Percentiles rank a stretch among this genome's conserved stretches.
Evolutionary conservation across 2,797 vertebrate species (phyloP).

Genomic region (Epinephelus awoara): DNA sequence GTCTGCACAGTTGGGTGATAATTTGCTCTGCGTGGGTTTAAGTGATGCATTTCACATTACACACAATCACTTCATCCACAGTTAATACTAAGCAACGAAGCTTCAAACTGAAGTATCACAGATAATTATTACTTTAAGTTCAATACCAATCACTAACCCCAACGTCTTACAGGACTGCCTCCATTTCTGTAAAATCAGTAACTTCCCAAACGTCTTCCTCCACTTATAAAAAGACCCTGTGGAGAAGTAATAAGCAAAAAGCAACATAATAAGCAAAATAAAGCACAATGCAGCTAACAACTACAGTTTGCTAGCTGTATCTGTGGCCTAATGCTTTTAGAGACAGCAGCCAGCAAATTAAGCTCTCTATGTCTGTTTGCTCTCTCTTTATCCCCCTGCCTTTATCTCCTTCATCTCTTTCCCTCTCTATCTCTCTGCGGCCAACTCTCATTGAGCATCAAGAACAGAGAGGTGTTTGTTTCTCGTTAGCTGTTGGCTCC

Average conservation of each 20-base stretch:
- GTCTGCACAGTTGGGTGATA: no score
- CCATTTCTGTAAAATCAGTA: not conserved
- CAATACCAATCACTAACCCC: not conserved
- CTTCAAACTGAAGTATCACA: no score
- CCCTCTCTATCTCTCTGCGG: constrained; percentile 28
- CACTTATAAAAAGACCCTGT: not conserved
- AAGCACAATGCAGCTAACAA: constrained; percentile 25
- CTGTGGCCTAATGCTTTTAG: constrained; percentile 3
- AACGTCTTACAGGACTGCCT: not conserved
- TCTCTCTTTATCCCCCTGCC: constrained; percentile 25
- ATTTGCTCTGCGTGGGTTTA: no score
- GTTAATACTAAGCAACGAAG: not conserved
- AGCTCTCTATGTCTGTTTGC: constrained; percentile 36
- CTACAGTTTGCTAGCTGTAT: constrained; percentile 10
- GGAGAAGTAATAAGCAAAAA: not conserved
- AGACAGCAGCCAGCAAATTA: constrained; percentile 40
- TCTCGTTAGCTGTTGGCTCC: constrained; percentile 74
- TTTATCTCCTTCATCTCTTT: constrained; percentile 32
- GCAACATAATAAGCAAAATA: not conserved
- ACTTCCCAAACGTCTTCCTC: not conserved
- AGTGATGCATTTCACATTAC: not conserved
- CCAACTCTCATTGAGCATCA: constrained; percentile 60
- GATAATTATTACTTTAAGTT: not conserved
- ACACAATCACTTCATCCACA: not conserved
- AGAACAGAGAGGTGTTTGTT: constrained; percentile 78